These are phyloP conservation scores for Galagoides demidoff DNA, from an alignment of 2,797 vertebrate species.

Conservation along the genomic window DNA sequence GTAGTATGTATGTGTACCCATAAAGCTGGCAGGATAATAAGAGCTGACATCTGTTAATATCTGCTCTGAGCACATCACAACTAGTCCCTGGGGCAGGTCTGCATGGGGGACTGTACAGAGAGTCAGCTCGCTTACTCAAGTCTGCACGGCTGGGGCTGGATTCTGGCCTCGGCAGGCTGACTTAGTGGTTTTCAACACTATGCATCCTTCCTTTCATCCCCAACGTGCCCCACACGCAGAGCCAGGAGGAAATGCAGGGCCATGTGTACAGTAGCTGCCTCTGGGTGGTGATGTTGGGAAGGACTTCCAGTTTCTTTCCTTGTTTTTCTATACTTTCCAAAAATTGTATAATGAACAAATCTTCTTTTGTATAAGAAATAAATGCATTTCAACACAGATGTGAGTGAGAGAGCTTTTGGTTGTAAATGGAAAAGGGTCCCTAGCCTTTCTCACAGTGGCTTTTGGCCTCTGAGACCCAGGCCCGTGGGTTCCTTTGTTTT, in stretches of 20 bases:
- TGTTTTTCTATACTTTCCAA: background rate
- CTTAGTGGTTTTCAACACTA: background rate
- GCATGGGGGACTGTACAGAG: background rate
- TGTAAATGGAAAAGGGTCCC: no score
- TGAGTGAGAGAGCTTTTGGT: background rate
- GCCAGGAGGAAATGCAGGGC: background rate
- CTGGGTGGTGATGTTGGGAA: background rate
- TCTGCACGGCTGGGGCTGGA: background rate
- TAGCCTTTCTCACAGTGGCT: background rate
- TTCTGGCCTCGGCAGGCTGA: background rate
- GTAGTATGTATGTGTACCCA: no score
- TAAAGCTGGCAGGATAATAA: background rate
- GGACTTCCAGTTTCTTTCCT: background rate
- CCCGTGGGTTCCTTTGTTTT: background rate
- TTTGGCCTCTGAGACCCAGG: background rate
- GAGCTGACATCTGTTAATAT: background rate
- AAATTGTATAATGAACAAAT: background rate
- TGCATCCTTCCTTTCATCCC: background rate
- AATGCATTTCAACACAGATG: background rate
- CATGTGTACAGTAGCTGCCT: background rate
- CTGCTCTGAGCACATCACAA: no score
- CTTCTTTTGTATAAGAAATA: background rate
- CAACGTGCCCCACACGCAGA: accelerated
- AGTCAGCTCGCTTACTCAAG: background rate
- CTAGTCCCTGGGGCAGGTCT: no score